Conservation (phyloP, 2,888 invertebrate genomes). For the Apeira syringaria region DNA sequence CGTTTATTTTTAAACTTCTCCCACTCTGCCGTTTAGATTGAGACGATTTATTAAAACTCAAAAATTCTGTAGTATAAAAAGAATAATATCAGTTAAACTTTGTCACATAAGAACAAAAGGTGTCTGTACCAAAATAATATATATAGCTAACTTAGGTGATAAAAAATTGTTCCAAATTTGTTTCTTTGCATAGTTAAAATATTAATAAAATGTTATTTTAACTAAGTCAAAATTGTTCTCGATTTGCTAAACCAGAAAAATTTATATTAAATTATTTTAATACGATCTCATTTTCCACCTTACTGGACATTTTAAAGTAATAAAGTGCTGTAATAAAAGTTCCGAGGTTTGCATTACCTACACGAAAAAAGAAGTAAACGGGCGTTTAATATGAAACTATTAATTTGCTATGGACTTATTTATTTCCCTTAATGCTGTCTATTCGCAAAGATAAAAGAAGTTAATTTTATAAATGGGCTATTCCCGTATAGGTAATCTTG, state of each 20-base stretch:
- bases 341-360: constrained; percentile 8
- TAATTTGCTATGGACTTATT: constrained; percentile 68
- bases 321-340: constrained; percentile 13
- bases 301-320: constrained; percentile 23
- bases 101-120: constrained; percentile 38
- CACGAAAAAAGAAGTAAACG: constrained; percentile 30
- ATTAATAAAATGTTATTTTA: constrained; percentile 3
- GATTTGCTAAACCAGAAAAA: too few relatives aligned
- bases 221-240: constrained; percentile 15
- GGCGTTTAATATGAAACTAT: constrained; percentile 54
- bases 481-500: constrained; percentile 76
- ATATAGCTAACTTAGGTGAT: too few relatives aligned
- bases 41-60: constrained; percentile 77
- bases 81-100: constrained; percentile 61
- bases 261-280: too few relatives aligned
- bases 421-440: constrained; percentile 67
- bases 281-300: too few relatives aligned
- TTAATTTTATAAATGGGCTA: constrained; percentile 80
- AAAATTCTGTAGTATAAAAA: constrained; percentile 64
- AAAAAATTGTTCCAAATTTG: too few relatives aligned
- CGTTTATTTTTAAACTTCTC: constrained; percentile 69
- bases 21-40: constrained; percentile 59
- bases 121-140: too few relatives aligned
- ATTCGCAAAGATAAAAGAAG: constrained; percentile 76
- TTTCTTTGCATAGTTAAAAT: constrained; percentile 20